Base-by-base conservation (phyloP, 1,140 invertebrate genomes). In the Bombus pyrosoma region DNA sequence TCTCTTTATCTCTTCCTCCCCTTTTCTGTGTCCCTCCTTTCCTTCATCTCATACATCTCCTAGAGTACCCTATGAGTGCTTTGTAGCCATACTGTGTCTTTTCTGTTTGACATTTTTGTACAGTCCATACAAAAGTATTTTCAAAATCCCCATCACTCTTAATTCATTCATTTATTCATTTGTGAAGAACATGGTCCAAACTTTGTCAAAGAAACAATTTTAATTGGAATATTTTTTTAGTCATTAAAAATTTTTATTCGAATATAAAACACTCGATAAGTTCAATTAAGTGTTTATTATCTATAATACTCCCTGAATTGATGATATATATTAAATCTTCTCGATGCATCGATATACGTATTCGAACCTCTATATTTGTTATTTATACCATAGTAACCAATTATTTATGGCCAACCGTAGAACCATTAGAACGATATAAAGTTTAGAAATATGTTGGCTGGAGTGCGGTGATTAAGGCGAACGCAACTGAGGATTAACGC, bases 401-500 rank as follows among this genome's bases (percentile, higher is more conserved):
- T 47, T 47, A 47, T 47, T 47, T 47, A 18, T 47, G 47, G 5
- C 47, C 15, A 47, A 18, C 47, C 47, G 15, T 18, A 5, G 47
- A 47, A 18, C 47, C 47, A 47, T 47, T 47, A 18, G 18, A 37
- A 43, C 81, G 18, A 32, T 28, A 68, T 39, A 78, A 74, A 15
- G 28, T 78, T 72, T 53, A 15, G 37, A 85, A 75, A 84, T 87
- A 88, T 79, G 76, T 80, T 39, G 43, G 57, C 8, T 69, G 53
- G 85, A 83, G 71, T 62, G 57, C 76, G 81, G 86, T 88, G 88
- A 90, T 92, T 91, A 92, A 91, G 80, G 72, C 72, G 57, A 73
- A 53, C 77, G 76, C 59, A 83, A 87, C 86, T 72, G 82, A 68
- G 89, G 89, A 87, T 92, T 91, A 93, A 90, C 90, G 84, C 69